Base-by-base conservation (phyloP, 2,113 vertebrate genomes). In the Poicephalus meyeri region DNA sequence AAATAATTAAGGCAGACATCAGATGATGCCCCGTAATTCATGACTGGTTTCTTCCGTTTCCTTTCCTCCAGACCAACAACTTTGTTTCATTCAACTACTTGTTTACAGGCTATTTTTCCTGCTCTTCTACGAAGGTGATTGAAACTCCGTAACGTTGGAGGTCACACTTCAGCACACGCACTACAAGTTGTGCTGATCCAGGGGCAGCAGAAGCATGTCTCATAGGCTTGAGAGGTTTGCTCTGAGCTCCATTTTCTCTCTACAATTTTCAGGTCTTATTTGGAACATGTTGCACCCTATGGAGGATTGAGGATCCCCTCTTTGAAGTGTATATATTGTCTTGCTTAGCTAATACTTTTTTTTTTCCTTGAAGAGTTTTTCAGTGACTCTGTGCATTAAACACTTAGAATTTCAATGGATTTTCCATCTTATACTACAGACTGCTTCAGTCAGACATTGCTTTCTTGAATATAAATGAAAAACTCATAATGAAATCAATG, bases 401-500 rank as follows among this genome's bases (percentile, higher is more conserved):
- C 17, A 53, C 33, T 81, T 50, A 39, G 35, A 61, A 86, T 64
- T 55, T 23, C 49, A 78, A 10, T 42, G n/a, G 17, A 47, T 76
- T 28, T 49, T 78, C 29, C 16, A 31, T 70, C 13, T 70, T 52
- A 41, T 42, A 42, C 55, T 55, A 50, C 64, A 78, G 53, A 49
- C 6, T n/a, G 0, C 53, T 70, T 28, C 72, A 61, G 56, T 6
- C 65, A 80, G 70, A 81, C 17, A 26, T 2, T 39, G 49, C 14
- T 63, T 86, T 73, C 61, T 73, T 63, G 72, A 93, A 84, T 86
- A 56, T 50, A 88, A 88, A 93, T 46, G 52, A 52, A 26, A 79
- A 86, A 12, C 78, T 90, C 81, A 39, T 89, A 61, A 91, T 81
- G 64, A 91, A 93, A 92, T 90, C 94, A 61, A 65, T 19, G 31